Percentiles rank a stretch among this genome's conserved stretches.
Conservation (phyloP, 2,888 invertebrate genomes). For the Callyntrura sp. region DNA sequence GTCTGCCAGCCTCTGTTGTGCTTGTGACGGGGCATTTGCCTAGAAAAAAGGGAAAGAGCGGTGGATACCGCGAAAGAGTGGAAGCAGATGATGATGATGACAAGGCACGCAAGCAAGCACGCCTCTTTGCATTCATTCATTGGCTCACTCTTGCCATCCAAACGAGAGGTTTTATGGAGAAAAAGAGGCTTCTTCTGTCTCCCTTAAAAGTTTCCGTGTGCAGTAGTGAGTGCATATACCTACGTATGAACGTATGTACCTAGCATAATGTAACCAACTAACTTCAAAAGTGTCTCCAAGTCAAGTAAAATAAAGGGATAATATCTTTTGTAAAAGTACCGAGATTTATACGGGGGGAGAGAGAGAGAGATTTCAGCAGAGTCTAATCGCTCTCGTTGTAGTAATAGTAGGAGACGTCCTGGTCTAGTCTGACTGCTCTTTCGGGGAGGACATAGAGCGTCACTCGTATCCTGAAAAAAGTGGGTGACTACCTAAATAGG, state of each 20-base stretch:
- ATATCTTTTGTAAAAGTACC: slow-evolving; percentile 55
- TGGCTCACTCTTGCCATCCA: slow-evolving; percentile 58
- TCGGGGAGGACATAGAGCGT: neutral
- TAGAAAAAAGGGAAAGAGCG: neutral
- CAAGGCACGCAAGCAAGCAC: slow-evolving; percentile 46
- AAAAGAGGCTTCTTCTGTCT: slow-evolving; percentile 35
- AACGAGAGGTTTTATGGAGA: slow-evolving; percentile 14
- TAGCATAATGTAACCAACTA: slow-evolving; percentile 22
- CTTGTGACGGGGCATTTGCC: slow-evolving; percentile 5
- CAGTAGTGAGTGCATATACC: too few relatives aligned
- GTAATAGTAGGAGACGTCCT: too few relatives aligned
- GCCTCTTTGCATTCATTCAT: slow-evolving; percentile 48
- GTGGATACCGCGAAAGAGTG: neutral
- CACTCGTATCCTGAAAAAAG: neutral
- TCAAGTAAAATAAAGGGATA: slow-evolving; percentile 64
- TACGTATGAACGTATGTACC: slow-evolving; percentile 16
- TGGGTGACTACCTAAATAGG: slow-evolving; percentile 54
- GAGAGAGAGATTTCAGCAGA: slow-evolving; percentile 33
- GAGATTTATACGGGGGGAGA: slow-evolving; percentile 19
- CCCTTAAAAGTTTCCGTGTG: slow-evolving; percentile 30
- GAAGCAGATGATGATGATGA: slow-evolving; percentile 36
- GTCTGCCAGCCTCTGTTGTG: slow-evolving; percentile 7
- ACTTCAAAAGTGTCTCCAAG: slow-evolving; percentile 61
- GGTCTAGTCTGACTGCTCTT: slow-evolving; percentile 20
- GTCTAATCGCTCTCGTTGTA: slow-evolving; percentile 40